These are phyloP conservation scores for Eumeta japonica DNA, from an alignment of 1,140 invertebrate genomes.

Conservation along the genomic window DNA sequence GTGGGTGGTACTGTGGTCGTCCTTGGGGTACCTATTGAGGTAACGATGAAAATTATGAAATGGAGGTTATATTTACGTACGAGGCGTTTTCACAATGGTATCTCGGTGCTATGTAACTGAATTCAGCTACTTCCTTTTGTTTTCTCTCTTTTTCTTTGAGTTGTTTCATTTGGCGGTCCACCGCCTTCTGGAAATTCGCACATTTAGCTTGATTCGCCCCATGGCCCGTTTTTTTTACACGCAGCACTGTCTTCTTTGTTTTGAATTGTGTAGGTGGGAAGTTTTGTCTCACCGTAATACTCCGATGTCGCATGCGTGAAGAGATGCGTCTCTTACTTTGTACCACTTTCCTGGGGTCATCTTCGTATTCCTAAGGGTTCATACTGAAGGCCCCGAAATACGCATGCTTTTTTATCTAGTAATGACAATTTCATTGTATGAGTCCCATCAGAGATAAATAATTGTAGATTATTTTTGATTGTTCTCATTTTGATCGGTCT, in stretches of 20 bases:
- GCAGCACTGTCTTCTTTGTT: slow-evolving; percentile 3
- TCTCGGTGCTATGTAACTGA: not conserved
- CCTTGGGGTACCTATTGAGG: not conserved
- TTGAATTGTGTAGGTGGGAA: not conserved
- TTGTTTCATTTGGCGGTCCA: slow-evolving; percentile 3
- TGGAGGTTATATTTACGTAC: slow-evolving; percentile 1
- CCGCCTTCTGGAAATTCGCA: slow-evolving; percentile 3
- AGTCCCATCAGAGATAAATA: no score
- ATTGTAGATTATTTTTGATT: slow-evolving; percentile 3
- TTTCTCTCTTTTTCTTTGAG: slow-evolving; percentile 2
- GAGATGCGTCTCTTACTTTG: slow-evolving; percentile 4
- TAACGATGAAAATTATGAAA: not conserved
- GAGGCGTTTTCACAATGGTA: not conserved
- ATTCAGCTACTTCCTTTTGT: slow-evolving; percentile 2
- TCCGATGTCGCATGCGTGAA: slow-evolving; percentile 3
- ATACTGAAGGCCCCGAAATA: slow-evolving; percentile 2
- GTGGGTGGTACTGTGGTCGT: no score
- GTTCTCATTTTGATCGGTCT: slow-evolving; percentile 4
- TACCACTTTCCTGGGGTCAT: no score
- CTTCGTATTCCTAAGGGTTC: no score
- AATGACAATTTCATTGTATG: slow-evolving; percentile 2
- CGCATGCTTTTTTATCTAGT: slow-evolving; percentile 2
- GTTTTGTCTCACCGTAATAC: slow-evolving; percentile 1
- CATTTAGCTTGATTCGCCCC: slow-evolving; percentile 5
- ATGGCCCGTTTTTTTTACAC: slow-evolving; percentile 3